Percentiles rank a stretch among this genome's conserved stretches.
Evolutionary conservation across 2,113 vertebrate species (phyloP).

Genomic region (Hydropotes inermis): DNA sequence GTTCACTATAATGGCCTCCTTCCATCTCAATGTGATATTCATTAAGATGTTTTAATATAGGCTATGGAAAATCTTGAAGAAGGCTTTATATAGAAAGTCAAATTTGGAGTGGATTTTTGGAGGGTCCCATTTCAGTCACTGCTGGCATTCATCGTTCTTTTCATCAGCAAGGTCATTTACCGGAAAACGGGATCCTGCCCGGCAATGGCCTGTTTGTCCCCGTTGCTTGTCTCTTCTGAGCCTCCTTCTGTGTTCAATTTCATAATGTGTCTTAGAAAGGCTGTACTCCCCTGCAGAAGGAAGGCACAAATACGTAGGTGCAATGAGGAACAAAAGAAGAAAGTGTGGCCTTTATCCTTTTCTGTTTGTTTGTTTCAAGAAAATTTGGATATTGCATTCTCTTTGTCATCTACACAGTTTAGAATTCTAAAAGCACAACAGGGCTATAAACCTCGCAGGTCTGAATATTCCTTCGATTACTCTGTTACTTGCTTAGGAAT

Average conservation of each 20-base stretch:
- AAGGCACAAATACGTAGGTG: not conserved
- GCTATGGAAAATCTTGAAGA: slow-evolving; percentile 24
- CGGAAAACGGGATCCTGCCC: slow-evolving; percentile 49
- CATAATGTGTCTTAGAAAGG: slow-evolving; percentile 6
- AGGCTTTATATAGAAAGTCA: slow-evolving; percentile 55
- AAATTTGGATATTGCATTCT: not conserved
- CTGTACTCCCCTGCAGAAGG: not conserved
- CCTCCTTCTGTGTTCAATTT: slow-evolving; percentile 57
- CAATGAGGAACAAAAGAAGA: slow-evolving; percentile 55
- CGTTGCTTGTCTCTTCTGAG: slow-evolving; percentile 62
- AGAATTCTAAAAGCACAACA: not conserved
- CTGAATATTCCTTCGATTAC: not conserved
- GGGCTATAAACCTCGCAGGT: not conserved
- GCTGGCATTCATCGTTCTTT: not conserved
- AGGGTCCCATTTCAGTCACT: slow-evolving; percentile 19
- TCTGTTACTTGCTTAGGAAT: not conserved
- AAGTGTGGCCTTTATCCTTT: not conserved
- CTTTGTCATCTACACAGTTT: not conserved
- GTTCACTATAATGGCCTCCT: slow-evolving; percentile 35
- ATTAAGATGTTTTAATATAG: slow-evolving; percentile 67
- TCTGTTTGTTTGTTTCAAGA: not conserved
- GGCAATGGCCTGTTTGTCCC: slow-evolving; percentile 65
- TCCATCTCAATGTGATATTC: slow-evolving; percentile 47
- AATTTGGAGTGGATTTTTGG: slow-evolving; percentile 45
- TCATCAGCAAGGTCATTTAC: slow-evolving; percentile 47